Conservation (phyloP, 2,113 vertebrate species). For the Hirundichthys speculiger region DNA sequence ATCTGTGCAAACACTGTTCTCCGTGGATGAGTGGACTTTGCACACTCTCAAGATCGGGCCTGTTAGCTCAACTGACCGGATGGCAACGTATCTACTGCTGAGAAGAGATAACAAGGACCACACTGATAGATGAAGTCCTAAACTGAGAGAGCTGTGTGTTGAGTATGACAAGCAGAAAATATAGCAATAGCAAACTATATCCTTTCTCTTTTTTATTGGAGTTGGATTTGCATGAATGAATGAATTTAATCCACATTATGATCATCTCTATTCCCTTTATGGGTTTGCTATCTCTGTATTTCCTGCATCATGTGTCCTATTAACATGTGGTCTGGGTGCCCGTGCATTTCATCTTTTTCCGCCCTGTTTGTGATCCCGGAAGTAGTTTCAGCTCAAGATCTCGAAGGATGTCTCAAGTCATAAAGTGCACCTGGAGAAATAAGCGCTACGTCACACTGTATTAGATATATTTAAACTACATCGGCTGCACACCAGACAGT, state of each 20-base stretch:
- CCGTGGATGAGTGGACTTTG: slow-evolving; percentile 38
- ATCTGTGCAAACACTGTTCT: slow-evolving; percentile 51
- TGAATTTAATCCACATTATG: too few relatives aligned
- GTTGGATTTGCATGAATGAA: too few relatives aligned
- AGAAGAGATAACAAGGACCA: background rate
- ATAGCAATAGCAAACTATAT: too few relatives aligned
- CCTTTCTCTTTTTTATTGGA: too few relatives aligned
- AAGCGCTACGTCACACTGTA: too few relatives aligned
- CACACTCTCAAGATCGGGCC: slow-evolving; percentile 28
- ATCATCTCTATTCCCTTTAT: too few relatives aligned
- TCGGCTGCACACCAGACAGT: too few relatives aligned
- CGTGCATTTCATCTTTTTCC: background rate
- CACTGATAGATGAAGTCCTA: background rate
- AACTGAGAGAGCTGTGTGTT: too few relatives aligned
- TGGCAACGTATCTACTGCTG: slow-evolving; percentile 16
- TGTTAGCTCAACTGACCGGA: slow-evolving; percentile 1
- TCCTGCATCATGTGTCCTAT: too few relatives aligned
- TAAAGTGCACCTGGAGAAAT: background rate
- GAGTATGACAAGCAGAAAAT: too few relatives aligned
- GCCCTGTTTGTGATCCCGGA: background rate
- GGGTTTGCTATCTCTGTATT: too few relatives aligned
- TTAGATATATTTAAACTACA: too few relatives aligned
- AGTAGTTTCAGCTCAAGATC: background rate
- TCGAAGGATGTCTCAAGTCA: background rate
- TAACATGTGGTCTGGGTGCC: background rate